Evolutionary conservation across 2,888 invertebrate genomes (phyloP).

Genomic region (Lucinisca nassula): DNA sequence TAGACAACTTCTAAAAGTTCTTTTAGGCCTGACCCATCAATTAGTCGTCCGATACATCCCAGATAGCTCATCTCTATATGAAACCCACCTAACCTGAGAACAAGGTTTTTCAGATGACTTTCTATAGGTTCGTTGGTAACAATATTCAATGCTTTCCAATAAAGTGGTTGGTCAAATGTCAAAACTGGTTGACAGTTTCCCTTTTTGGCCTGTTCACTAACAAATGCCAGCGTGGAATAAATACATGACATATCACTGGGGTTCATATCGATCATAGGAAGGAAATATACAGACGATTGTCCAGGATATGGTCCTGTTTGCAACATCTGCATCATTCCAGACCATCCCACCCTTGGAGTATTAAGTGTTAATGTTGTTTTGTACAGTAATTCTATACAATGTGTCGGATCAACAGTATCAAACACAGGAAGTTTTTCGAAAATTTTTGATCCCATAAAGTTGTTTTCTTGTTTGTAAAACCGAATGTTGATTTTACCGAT

Average conservation of each 20-base stretch:
- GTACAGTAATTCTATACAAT: neutral
- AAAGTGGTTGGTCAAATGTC: constrained; percentile 65
- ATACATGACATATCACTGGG: constrained; percentile 62
- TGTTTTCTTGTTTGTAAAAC: constrained; percentile 6
- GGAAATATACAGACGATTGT: neutral
- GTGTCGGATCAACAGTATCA: neutral
- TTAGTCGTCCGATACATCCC: constrained; percentile 9
- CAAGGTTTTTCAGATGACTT: neutral
- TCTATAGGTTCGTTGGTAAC: constrained; percentile 14
- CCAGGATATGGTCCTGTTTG: neutral
- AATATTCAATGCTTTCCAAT: constrained; percentile 59
- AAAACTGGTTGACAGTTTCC: constrained; percentile 43
- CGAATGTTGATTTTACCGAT: constrained; percentile 26
- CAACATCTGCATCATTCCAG: neutral
- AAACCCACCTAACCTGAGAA: constrained; percentile 28
- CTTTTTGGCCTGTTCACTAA: constrained; percentile 26
- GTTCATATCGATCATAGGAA: constrained; percentile 41
- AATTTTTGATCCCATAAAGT: neutral
- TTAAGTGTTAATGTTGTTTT: neutral
- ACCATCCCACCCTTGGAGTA: neutral
- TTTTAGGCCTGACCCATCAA: constrained; percentile 16
- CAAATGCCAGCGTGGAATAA: constrained; percentile 53
- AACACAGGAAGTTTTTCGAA: neutral
- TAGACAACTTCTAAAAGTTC: constrained; percentile 10
- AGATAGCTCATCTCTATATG: constrained; percentile 29